phyloP scores from a whole-genome alignment of 2,888 invertebrate species.

The Proisotoma minuta region DNA sequence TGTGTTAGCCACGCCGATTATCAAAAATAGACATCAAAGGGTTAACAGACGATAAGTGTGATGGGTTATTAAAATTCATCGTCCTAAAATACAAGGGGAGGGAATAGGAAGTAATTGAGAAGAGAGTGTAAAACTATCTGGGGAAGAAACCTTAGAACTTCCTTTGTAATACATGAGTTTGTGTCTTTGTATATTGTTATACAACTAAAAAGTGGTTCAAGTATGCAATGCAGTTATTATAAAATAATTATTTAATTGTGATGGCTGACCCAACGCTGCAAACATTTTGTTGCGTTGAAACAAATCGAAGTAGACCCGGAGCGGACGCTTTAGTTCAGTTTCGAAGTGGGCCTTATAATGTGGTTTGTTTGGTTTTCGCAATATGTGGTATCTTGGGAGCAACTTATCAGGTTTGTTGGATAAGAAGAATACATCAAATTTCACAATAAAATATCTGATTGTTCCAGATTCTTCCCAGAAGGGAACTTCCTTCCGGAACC shows the following conservation, averaged over 20 bases:
- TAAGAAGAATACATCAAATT: conserved; percentile 7
- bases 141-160: too few relatives aligned
- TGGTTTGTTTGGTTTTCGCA: conserved; percentile 68
- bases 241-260: too few relatives aligned
- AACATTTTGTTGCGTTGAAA: conserved; percentile 73
- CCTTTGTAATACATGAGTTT: too few relatives aligned
- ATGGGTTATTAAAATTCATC: neutral
- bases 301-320: conserved; percentile 62
- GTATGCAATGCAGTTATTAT: neutral
- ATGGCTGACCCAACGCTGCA: conserved; percentile 82
- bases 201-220: too few relatives aligned
- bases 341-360: conserved; percentile 68
- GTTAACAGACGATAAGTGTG: neutral
- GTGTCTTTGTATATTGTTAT: too few relatives aligned
- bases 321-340: conserved; percentile 66
- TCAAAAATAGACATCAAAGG: neutral
- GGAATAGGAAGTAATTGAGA: too few relatives aligned
- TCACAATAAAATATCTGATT: conserved; percentile 2
- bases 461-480: conserved; percentile 62
- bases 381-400: conserved; percentile 69
- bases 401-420: conserved; percentile 64
- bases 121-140: too few relatives aligned
- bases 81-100: too few relatives aligned
- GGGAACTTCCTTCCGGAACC: conserved; percentile 55
- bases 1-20: neutral